A percentile compares a stretch with the other conserved stretches of the same genome.
phyloP scores from a whole-genome alignment of 2,797 vertebrate species.

The Fistularia commersonii region DNA sequence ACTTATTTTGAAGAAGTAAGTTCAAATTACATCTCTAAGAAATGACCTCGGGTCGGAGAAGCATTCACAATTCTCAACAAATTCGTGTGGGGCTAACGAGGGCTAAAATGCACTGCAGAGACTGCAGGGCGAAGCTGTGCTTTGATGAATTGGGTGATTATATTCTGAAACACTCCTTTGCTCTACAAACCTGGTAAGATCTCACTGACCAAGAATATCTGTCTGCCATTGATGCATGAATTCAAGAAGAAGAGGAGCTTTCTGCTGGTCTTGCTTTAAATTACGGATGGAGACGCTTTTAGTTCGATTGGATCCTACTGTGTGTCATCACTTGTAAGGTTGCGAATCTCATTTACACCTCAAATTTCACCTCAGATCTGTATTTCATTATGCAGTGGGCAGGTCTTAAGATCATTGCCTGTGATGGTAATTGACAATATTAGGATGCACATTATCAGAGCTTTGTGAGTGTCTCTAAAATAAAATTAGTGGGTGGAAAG shows the following conservation, averaged over 20 bases:
- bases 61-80: conserved; percentile 24
- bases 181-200: conserved; percentile 67
- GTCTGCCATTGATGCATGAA: conserved; percentile 47
- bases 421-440: no score
- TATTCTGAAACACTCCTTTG: conserved; percentile 62
- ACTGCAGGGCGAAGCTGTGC: conserved; percentile 42
- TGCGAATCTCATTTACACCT: no score
- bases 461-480: no score
- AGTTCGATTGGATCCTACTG: no score
- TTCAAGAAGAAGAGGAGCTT: conserved; percentile 38
- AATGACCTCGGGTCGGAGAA: conserved; percentile 21
- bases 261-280: conserved; percentile 29
- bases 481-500: no score
- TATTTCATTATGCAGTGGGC: no score
- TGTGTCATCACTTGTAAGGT: no score
- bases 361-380: no score
- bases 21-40: not conserved
- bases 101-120: conserved; percentile 44
- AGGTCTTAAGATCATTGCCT: no score
- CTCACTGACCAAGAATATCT: conserved; percentile 49
- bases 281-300: conserved; percentile 28
- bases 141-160: conserved; percentile 65
- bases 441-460: no score
- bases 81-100: conserved; percentile 41
- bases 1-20: no score